A percentile compares a stretch with the other conserved stretches of the same genome.
These are phyloP conservation scores for Maniola jurtina DNA, from an alignment of 1,140 invertebrate genomes.

Conservation along the genomic window DNA sequence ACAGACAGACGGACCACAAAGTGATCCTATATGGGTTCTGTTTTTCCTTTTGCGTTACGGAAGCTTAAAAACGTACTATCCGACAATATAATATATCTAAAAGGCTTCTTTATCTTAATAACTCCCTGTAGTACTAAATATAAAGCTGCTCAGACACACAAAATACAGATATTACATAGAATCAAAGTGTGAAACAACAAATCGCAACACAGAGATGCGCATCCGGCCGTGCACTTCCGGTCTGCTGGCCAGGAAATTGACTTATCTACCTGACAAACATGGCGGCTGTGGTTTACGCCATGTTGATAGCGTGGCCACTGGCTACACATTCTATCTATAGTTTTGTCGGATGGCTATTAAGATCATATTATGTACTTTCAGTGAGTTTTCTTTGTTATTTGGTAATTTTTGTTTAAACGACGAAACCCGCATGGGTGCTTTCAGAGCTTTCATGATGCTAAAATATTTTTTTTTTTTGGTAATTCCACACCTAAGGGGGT, in stretches of 20 bases:
- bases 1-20: no score
- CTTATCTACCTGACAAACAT: conserved; percentile 43
- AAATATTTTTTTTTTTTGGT: no score
- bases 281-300: conserved; percentile 18
- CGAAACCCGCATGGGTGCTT: no score
- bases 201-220: conserved; percentile 36
- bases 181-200: conserved; percentile 13
- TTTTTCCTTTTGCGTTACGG: no score
- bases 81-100: no score
- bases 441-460: no score
- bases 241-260: conserved; percentile 44
- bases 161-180: neutral
- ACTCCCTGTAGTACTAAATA: neutral
- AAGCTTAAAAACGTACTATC: no score
- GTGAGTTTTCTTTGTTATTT: no score
- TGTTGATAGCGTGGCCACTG: conserved; percentile 2
- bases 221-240: conserved; percentile 44
- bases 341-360: neutral
- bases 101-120: neutral
- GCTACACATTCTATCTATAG: neutral
- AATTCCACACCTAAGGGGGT: no score
- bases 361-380: neutral
- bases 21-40: no score
- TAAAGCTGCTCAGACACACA: neutral
- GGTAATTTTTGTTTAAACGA: no score